Base-by-base conservation (phyloP, 2,113 vertebrate species). In the Mungos mungo region DNA sequence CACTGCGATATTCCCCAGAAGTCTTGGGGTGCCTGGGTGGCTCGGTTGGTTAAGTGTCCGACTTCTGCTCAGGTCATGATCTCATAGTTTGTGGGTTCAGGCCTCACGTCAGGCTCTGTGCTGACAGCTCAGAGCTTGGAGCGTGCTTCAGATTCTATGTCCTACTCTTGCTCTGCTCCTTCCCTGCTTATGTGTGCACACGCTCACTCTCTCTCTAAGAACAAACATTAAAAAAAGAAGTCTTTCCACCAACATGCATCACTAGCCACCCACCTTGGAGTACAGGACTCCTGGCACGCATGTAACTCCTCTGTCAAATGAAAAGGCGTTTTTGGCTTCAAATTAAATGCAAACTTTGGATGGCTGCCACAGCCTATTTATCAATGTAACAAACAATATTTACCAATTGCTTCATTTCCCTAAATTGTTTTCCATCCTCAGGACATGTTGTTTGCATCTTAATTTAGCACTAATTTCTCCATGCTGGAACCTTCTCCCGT, bases 361-460 rank as follows among this genome's bases (percentile, higher is more conserved):
- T 97, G 63, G 1, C 96, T 47, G 13, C 57, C 97, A 96, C 97
- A 97, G 91, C 65, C 23, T 74, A 57, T 97, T 97, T 92, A 97
- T 97, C 96, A 94, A 95, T 94, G 93, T 94, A 97, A 95, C 54
- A 33, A 96, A 5, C 72, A 85, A 94, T 97, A 93, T 97, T 97
- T 97, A 95, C 95, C 45, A n/a, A 88, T 97, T 96, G 74, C 82
- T 96, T 97, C 94, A 97, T 97, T 97, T 98, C 79, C 88, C 38
- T 85, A 63, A 93, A 96, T 96, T 97, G 45, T 96, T 98, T 98
- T 97, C 33, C 4, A 29, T 88, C 94, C 95, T 98, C 69, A 14
- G 66, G 79, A 97, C 90, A 90, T 50, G 63, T 88, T 86, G 52
- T 60, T 97, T 93, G 94, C 93, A 90, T 98, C 95, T 94, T 97